Base-by-base conservation (phyloP, 2,797 vertebrate genomes). In the Eulemur coronatus region DNA sequence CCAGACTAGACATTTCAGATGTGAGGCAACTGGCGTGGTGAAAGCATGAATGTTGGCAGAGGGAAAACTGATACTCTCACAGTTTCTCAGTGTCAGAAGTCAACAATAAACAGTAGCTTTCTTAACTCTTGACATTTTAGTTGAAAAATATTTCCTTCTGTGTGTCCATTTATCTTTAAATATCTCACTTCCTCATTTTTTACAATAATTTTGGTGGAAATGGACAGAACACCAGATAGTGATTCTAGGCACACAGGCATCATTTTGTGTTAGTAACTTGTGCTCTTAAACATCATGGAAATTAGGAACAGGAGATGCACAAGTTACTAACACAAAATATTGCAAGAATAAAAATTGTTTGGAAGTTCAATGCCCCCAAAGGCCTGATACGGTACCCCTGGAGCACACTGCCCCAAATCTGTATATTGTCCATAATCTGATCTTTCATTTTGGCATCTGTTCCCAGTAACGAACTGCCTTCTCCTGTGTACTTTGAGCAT, bases 131-230 rank as follows among this genome's bases (percentile, higher is more conserved):
- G 72, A 89, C 6, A 35, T 75, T 79, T 96, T 78, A 22, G 38
- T 52, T 85, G 79, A 79, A 87, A 96, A 46, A 24, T 76, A 46
- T 80, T 94, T 97, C 55, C 35, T 80, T 70, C 22, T 50, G 79
- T 50, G 46, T 86, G 84, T 73, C 41, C 10, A 84, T 95, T 87
- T 95, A 73, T 73, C 43, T 70, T 96, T 84, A 89, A 96, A 84
- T 85, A 63, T 80, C 17, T 91, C 15, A 41, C 26, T n/a, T 22
- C 10, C 70, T 95, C 69, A 67, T 88, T 95, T 95, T 94, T 70
- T 28, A 78, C 35, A 86, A 33, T 55, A 5, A 76, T 92, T 93
- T 89, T 38, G 5, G 67, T 35, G 6, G 72, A 22, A 61, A 26
- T 65, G 57, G 48, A 43, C 17, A 33, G 92, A 93, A 55, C 0